Evolutionary conservation across 1,140 invertebrate genomes (phyloP).

Genomic region (Solen grandis): DNA sequence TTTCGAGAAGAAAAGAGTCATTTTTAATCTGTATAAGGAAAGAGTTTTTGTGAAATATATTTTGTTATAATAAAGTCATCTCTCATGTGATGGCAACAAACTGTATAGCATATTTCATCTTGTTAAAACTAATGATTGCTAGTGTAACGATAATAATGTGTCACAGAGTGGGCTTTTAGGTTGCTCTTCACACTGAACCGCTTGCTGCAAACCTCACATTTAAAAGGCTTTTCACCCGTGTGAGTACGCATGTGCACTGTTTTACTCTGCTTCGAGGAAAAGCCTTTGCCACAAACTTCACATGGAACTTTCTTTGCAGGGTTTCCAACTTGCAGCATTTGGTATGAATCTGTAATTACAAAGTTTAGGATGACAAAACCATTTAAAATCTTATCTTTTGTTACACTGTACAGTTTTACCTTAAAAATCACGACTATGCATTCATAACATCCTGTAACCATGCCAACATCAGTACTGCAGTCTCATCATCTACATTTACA

Average conservation of each 20-base stretch:
- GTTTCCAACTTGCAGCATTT: background rate
- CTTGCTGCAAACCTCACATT: conserved; percentile 92
- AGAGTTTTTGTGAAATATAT: no score
- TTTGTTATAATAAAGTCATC: no score
- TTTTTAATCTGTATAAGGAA: no score
- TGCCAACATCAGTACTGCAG: background rate
- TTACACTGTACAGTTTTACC: background rate
- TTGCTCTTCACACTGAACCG: conserved; percentile 64
- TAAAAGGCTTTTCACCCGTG: conserved; percentile 96
- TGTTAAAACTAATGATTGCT: background rate
- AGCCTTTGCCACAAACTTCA: conserved; percentile 62
- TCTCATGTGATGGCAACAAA: no score
- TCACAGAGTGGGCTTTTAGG: conserved; percentile 61
- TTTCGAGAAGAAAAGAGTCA: background rate
- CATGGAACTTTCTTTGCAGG: conserved; percentile 39
- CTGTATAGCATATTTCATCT: background rate
- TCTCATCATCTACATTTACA: no score
- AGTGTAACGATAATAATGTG: conserved; percentile 13
- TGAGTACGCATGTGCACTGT: conserved; percentile 94
- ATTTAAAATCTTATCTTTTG: background rate
- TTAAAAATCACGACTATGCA: background rate
- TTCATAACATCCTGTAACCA: background rate
- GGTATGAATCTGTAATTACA: background rate
- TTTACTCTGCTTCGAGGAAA: conserved; percentile 32
- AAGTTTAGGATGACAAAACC: background rate